Evolutionary conservation across 2,113 vertebrate genomes (phyloP).

Genomic region (Neolamprologus toae): DNA sequence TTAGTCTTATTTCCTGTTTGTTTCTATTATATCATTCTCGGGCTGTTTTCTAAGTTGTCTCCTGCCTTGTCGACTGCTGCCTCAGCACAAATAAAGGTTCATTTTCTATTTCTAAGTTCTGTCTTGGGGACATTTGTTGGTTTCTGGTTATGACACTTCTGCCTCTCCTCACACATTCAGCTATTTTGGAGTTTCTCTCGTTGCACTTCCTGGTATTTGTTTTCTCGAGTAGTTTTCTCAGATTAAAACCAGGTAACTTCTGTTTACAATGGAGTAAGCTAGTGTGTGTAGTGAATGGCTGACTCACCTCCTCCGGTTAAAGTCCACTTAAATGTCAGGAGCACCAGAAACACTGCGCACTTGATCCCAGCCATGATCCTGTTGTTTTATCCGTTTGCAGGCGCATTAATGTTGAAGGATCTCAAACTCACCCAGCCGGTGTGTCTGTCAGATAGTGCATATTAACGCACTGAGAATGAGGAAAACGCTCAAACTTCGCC

Average conservation of each 20-base stretch:
- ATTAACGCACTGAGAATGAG: background rate
- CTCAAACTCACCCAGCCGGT: accelerated
- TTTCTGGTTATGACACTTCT: background rate
- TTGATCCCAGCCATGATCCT: background rate
- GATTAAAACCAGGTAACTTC: background rate
- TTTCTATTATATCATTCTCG: background rate
- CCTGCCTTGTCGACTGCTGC: background rate
- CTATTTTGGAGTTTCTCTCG: accelerated
- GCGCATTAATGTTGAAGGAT: background rate
- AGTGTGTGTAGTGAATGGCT: background rate
- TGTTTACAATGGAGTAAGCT: background rate
- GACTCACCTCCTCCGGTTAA: background rate
- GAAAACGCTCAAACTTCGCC: background rate
- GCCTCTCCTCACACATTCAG: background rate
- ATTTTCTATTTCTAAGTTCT: background rate
- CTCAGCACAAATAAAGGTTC: background rate
- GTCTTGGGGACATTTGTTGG: background rate
- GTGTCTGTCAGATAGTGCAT: accelerated
- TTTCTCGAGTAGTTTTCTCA: background rate
- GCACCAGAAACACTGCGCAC: background rate
- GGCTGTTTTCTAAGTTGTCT: background rate
- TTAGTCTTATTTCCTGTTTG: background rate
- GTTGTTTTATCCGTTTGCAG: background rate
- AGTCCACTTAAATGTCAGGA: background rate
- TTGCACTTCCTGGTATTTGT: background rate